Evolutionary conservation across 2,797 vertebrate genomes (phyloP).

Genomic region (Poeciliopsis infans): DNA sequence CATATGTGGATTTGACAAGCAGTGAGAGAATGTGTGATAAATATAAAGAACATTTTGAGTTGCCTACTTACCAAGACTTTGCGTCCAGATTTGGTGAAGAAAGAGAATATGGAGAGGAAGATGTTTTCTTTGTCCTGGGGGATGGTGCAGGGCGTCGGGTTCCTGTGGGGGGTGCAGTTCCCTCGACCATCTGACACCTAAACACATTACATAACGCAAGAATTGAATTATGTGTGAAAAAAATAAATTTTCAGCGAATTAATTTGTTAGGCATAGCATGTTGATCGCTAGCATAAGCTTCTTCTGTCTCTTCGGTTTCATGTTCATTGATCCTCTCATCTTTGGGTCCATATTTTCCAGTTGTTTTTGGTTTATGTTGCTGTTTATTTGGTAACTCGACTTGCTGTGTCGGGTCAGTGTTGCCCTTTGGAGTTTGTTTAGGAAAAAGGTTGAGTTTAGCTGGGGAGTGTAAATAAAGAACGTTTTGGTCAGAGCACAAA

Average conservation of each 20-base stretch:
- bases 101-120: constrained; percentile 97
- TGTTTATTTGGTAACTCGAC: not conserved
- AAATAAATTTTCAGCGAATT: not conserved
- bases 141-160: constrained; percentile 89
- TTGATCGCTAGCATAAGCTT: not conserved
- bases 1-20: constrained; percentile 3
- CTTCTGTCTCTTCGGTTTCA: not conserved
- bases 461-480: too few relatives aligned
- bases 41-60: constrained; percentile 47
- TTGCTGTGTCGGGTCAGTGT: not conserved
- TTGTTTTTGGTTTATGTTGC: not conserved
- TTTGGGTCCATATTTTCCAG: not conserved
- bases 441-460: not conserved
- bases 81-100: constrained; percentile 97
- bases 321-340: not conserved
- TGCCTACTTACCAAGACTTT: constrained; percentile 91
- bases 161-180: constrained; percentile 90
- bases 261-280: not conserved
- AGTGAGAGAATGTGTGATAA: constrained; percentile 37
- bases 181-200: constrained; percentile 91
- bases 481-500: too few relatives aligned
- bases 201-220: constrained; percentile 21
- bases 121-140: constrained; percentile 94
- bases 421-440: not conserved
- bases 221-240: not conserved